A percentile compares a stretch with the other conserved stretches of the same genome.
phyloP scores from a whole-genome alignment of 1,140 invertebrate species.

The Charaxes varanes region DNA sequence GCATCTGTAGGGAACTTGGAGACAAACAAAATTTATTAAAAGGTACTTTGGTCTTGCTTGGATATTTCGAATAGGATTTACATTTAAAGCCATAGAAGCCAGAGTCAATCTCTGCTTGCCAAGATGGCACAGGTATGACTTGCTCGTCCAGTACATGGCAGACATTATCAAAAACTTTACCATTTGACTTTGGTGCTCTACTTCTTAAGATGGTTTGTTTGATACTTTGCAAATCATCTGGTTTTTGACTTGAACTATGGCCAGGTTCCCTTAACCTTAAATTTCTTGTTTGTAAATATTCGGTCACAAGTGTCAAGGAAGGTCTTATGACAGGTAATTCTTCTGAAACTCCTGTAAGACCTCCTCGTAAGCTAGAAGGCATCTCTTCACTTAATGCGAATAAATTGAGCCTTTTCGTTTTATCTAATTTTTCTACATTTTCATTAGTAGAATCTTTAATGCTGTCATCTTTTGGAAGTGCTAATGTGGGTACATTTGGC shows the following conservation, averaged over 20 bases:
- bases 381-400: conserved; percentile 65
- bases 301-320: conserved; percentile 49
- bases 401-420: conserved; percentile 41
- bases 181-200: conserved; percentile 41
- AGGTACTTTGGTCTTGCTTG: background rate
- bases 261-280: conserved; percentile 43
- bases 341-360: conserved; percentile 19
- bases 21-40: background rate
- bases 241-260: conserved; percentile 23
- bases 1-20: background rate
- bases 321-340: conserved; percentile 25
- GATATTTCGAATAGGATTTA: conserved; percentile 2
- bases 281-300: conserved; percentile 53
- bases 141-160: conserved; percentile 56
- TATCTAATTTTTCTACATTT: conserved; percentile 33
- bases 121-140: conserved; percentile 49
- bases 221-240: conserved; percentile 46
- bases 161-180: conserved; percentile 42
- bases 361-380: conserved; percentile 52
- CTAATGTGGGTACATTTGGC: conserved; percentile 36
- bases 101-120: conserved; percentile 40
- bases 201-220: conserved; percentile 51
- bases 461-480: conserved; percentile 42
- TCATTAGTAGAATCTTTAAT: conserved; percentile 22
- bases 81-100: conserved; percentile 18